Percentiles rank a stretch among this genome's conserved stretches.
Conservation (phyloP, 2,797 vertebrate genomes). For the Fundulus diaphanus region DNA sequence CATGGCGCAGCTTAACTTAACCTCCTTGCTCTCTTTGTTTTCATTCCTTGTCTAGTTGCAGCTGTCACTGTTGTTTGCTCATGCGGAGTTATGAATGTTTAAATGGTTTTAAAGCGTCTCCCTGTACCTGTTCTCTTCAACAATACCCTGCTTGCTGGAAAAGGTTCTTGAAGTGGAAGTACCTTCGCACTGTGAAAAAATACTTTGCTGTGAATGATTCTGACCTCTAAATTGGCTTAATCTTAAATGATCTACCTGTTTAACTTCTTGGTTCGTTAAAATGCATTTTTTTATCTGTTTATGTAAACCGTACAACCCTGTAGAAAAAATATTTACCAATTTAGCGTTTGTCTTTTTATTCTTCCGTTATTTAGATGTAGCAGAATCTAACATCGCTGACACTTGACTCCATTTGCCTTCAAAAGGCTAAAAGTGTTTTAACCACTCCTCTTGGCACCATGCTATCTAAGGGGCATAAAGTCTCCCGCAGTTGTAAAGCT, state of each 20-base stretch:
- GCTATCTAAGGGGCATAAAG: conserved; percentile 46
- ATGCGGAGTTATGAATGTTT: conserved; percentile 16
- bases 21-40: conserved; percentile 29
- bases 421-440: conserved; percentile 56
- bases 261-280: conserved; percentile 49
- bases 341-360: background rate
- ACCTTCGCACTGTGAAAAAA: conserved; percentile 6
- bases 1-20: conserved; percentile 37
- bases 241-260: conserved; percentile 27
- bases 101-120: background rate
- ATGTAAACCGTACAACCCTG: conserved; percentile 25
- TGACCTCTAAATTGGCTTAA: conserved; percentile 35
- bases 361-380: conserved; percentile 25
- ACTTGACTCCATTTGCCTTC: conserved; percentile 51
- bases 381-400: conserved; percentile 31
- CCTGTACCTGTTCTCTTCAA: conserved; percentile 27
- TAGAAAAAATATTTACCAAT: background rate
- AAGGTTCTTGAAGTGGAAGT: background rate
- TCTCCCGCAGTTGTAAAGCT: conserved; percentile 55
- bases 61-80: conserved; percentile 41
- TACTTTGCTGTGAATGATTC: background rate
- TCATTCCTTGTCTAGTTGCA: conserved; percentile 33
- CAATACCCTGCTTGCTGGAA: background rate
- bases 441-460: conserved; percentile 47
- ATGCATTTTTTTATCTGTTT: conserved; percentile 47